A percentile compares a stretch with the other conserved stretches of the same genome.
phyloP scores from a whole-genome alignment of 2,888 invertebrate species.

The Itoplectis maculator region DNA sequence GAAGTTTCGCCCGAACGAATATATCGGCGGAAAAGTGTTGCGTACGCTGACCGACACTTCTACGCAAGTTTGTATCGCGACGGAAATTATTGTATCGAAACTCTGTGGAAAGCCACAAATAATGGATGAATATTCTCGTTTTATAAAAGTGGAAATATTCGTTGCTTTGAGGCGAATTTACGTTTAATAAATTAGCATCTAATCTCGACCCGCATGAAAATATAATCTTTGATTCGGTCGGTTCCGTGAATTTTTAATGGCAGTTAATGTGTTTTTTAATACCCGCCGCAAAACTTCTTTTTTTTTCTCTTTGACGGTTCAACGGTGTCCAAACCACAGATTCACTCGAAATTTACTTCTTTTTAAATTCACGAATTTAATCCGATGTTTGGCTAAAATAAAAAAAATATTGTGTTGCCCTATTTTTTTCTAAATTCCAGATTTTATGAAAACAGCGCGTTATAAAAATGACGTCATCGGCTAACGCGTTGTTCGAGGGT shows the following conservation, averaged over 20 bases:
- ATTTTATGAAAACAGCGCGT: neutral
- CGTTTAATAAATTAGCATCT: too few relatives aligned
- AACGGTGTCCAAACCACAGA: neutral
- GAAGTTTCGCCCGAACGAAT: conserved; percentile 11
- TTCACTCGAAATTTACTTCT: too few relatives aligned
- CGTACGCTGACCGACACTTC: neutral
- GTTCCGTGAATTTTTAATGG: neutral
- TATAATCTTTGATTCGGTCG: neutral
- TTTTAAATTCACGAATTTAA: neutral
- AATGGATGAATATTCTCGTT: too few relatives aligned
- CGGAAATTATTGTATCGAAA: neutral
- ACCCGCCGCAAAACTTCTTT: neutral
- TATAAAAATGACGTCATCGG: neutral
- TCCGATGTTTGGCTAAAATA: neutral
- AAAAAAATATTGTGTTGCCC: neutral
- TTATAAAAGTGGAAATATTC: too few relatives aligned
- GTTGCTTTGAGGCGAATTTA: too few relatives aligned
- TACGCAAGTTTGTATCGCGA: neutral
- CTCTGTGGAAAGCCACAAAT: neutral
- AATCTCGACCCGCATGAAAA: neutral
- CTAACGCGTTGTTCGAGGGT: neutral
- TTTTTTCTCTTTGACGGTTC: conserved; percentile 13
- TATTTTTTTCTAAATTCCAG: neutral
- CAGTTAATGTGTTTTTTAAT: neutral
- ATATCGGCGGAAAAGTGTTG: conserved; percentile 18